phyloP scores from a whole-genome alignment of 2,113 vertebrate genomes.

The Barbus barbus region DNA sequence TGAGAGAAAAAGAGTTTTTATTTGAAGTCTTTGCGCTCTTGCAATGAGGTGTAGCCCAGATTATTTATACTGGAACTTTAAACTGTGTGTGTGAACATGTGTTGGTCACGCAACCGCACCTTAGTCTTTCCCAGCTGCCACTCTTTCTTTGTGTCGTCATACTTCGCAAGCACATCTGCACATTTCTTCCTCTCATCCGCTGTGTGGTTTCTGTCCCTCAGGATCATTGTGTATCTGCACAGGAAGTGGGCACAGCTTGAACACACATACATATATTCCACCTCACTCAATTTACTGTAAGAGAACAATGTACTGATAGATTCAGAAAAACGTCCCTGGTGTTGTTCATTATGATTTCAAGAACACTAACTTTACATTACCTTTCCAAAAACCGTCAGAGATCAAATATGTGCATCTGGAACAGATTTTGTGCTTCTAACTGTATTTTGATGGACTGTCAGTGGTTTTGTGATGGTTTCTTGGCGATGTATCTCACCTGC shows the following conservation, averaged over 20 bases:
- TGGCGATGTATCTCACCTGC: slow-evolving; percentile 71
- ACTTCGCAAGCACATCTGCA: slow-evolving; percentile 75
- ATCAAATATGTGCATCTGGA: background rate
- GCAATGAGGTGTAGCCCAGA: background rate
- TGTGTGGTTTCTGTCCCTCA: slow-evolving; percentile 65
- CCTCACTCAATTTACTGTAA: background rate
- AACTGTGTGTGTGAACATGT: slow-evolving; percentile 15
- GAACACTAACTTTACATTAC: background rate
- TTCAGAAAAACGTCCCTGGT: background rate
- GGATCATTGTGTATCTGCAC: slow-evolving; percentile 84
- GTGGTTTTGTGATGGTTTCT: slow-evolving; percentile 24
- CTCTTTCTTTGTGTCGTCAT: slow-evolving; percentile 75
- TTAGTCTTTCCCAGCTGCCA: slow-evolving; percentile 92
- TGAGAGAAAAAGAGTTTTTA: background rate
- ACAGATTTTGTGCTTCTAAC: slow-evolving; percentile 5
- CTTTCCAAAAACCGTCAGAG: background rate
- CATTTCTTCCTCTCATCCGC: slow-evolving; percentile 74
- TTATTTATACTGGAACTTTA: background rate
- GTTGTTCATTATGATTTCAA: background rate
- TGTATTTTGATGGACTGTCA: slow-evolving; percentile 28
- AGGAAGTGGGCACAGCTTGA: slow-evolving; percentile 24
- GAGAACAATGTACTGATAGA: background rate
- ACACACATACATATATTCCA: slow-evolving; percentile 42
- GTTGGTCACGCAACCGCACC: slow-evolving; percentile 66
- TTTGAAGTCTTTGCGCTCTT: background rate